A percentile compares a stretch with the other conserved stretches of the same genome.
Conservation (phyloP, 2,888 invertebrate species). For the Agriotes lineatus region DNA sequence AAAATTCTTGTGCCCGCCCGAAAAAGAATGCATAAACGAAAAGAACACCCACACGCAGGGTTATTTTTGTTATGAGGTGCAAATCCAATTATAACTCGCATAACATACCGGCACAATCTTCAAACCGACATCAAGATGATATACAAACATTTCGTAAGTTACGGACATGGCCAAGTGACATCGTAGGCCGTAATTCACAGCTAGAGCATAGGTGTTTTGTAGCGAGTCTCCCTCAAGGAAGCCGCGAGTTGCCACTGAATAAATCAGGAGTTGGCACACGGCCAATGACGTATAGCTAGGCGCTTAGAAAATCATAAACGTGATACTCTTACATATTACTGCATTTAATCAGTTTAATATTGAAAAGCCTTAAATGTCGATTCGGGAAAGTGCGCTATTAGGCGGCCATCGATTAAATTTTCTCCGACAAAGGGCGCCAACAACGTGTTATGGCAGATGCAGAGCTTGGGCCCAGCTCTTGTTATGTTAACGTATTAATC, state of each 20-base stretch:
- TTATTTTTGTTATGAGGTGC: slow-evolving; percentile 55
- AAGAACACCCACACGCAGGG: slow-evolving; percentile 53
- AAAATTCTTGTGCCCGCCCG: neutral
- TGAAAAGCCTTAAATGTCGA: neutral
- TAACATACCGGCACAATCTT: slow-evolving; percentile 57
- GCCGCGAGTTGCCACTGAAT: slow-evolving; percentile 60
- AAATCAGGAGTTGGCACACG: slow-evolving; percentile 59
- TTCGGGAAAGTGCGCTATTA: neutral
- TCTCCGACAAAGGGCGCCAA: neutral
- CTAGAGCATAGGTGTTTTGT: slow-evolving; percentile 61
- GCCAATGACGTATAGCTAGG: slow-evolving; percentile 53
- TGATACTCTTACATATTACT: neutral
- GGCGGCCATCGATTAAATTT: no score
- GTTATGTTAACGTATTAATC: slow-evolving; percentile 14
- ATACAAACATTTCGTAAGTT: slow-evolving; percentile 63
- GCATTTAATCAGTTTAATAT: neutral
- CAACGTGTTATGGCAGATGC: neutral
- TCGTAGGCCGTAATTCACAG: slow-evolving; percentile 60
- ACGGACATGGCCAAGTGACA: slow-evolving; percentile 62
- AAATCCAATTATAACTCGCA: slow-evolving; percentile 59
- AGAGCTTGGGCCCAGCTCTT: neutral
- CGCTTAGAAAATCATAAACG: slow-evolving; percentile 29
- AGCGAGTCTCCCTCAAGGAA: slow-evolving; percentile 59
- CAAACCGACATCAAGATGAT: slow-evolving; percentile 60
- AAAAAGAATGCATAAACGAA: slow-evolving; percentile 35